These are phyloP conservation scores for Labroides dimidiatus DNA, from an alignment of 2,797 vertebrate species.

Conservation along the genomic window DNA sequence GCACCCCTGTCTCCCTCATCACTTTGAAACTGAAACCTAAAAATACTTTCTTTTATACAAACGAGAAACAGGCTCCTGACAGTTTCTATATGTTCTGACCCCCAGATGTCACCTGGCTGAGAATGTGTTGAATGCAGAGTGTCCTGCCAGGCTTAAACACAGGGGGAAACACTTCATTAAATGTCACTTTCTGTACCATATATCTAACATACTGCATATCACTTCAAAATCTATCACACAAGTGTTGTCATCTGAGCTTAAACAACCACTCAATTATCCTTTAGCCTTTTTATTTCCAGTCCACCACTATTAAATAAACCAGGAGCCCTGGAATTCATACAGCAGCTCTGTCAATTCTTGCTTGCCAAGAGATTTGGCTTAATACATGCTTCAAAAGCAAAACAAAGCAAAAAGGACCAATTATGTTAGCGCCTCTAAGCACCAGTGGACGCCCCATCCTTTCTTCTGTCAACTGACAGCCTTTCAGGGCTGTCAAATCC, in stretches of 20 bases:
- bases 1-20: conserved; percentile 71
- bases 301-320: conserved; percentile 36
- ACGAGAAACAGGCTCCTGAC: conserved; percentile 41
- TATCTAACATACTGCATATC: conserved; percentile 6
- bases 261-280: conserved; percentile 52
- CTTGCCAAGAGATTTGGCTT: conserved; percentile 12
- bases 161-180: conserved; percentile 24
- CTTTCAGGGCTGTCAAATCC: conserved; percentile 76
- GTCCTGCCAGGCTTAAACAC: conserved; percentile 10
- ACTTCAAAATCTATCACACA: conserved; percentile 4
- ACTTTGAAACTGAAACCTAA: conserved; percentile 74
- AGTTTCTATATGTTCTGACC: conserved; percentile 48
- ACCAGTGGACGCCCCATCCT: conserved; percentile 48
- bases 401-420: conserved; percentile 50
- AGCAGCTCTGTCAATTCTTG: conserved; percentile 30
- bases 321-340: conserved; percentile 30
- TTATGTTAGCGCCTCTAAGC: conserved; percentile 62
- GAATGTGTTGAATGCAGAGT: conserved; percentile 33
- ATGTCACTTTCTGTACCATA: conserved; percentile 12
- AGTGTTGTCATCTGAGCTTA: conserved; percentile 21
- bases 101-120: conserved; percentile 44
- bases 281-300: conserved; percentile 26
- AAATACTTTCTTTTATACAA: conserved; percentile 76
- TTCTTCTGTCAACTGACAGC: conserved; percentile 64
- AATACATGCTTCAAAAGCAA: conserved; percentile 43